Conservation (phyloP, 1,140 invertebrate species). For the Ridgeia piscesae region DNA sequence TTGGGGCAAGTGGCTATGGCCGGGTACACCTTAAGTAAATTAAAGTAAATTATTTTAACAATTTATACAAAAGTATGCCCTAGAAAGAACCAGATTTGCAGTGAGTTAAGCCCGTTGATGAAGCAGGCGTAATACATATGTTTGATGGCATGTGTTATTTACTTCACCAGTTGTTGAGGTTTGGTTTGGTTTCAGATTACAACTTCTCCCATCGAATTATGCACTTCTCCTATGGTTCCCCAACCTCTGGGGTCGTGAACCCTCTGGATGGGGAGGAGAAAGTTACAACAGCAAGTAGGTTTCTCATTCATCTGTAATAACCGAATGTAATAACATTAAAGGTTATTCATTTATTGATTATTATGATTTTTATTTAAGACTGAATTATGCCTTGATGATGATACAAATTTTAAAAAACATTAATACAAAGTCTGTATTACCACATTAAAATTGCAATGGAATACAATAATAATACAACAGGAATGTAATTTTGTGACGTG, state of each 20-base stretch:
- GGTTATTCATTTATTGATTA: neutral
- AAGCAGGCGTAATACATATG: too few species aligned
- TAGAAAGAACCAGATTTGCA: too few species aligned
- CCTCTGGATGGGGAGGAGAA: constrained; percentile 91
- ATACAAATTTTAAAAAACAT: too few species aligned
- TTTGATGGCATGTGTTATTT: too few species aligned
- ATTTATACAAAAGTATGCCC: too few species aligned
- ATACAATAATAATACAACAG: neutral
- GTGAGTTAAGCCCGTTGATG: too few species aligned
- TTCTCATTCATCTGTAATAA: constrained; percentile 14
- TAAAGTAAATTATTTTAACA: too few species aligned
- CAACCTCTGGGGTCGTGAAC: constrained; percentile 80
- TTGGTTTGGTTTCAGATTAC: constrained; percentile 63
- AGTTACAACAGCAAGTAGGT: constrained; percentile 67
- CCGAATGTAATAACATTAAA: neutral
- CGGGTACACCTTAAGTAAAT: too few species aligned
- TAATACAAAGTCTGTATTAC: neutral
- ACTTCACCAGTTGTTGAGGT: neutral
- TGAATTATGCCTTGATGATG: too few species aligned
- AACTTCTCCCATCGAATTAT: constrained; percentile 95
- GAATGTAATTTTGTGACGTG: neutral
- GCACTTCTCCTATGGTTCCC: constrained; percentile 88
- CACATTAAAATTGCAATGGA: neutral
- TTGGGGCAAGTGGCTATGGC: too few species aligned
- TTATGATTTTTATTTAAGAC: too few species aligned